These are phyloP conservation scores for Alethe diademata DNA, from an alignment of 2,113 vertebrate species.

Conservation along the genomic window DNA sequence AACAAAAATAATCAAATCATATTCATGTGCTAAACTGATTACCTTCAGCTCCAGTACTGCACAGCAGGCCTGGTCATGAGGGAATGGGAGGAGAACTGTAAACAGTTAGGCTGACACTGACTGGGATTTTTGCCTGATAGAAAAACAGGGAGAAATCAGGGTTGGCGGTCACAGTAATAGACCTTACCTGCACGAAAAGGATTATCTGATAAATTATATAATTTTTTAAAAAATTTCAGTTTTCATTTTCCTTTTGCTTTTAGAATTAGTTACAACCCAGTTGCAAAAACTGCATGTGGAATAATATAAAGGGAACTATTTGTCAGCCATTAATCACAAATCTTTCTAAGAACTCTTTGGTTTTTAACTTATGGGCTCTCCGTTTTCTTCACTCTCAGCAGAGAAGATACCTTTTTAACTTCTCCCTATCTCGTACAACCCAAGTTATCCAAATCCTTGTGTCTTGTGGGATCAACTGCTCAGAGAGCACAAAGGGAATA, in stretches of 20 bases:
- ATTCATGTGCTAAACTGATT: slow-evolving; percentile 44
- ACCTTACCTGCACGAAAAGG: not conserved
- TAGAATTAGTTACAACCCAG: not conserved
- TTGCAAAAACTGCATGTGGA: not conserved
- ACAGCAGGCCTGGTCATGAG: not conserved
- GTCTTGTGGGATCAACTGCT: not conserved
- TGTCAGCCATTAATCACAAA: not conserved
- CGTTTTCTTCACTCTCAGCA: not conserved
- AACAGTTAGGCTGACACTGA: not conserved
- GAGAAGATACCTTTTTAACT: not conserved
- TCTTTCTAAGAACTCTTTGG: not conserved
- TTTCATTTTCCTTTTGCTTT: not conserved
- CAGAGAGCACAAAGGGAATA: not conserved
- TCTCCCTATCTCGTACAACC: not conserved
- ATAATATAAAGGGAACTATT: not conserved
- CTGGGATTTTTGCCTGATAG: not conserved
- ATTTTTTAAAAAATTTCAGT: not conserved
- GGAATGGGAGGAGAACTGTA: not conserved
- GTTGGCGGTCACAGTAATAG: not conserved
- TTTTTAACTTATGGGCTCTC: not conserved
- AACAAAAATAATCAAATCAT: slow-evolving; percentile 48
- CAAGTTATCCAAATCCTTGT: not conserved
- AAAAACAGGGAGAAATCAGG: not conserved
- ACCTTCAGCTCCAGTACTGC: not conserved
- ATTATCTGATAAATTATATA: not conserved